phyloP scores from a whole-genome alignment of 2,797 vertebrate genomes.

The Falco concolor region DNA sequence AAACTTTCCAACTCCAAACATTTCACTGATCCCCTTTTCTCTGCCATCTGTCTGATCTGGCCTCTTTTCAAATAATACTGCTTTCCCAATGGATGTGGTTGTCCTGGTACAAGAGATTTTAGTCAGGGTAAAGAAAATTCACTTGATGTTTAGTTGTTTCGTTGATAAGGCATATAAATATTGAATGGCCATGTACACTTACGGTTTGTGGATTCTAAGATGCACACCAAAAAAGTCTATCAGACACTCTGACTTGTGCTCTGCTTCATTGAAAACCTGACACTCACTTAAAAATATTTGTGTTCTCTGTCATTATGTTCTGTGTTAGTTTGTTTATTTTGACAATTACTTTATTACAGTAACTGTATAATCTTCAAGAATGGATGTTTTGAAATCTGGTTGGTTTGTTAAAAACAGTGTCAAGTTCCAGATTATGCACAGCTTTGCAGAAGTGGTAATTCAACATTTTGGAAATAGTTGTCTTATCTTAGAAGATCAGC shows the following conservation, averaged over 20 bases:
- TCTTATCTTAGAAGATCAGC: not conserved
- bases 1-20: slow-evolving; percentile 75
- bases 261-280: slow-evolving; percentile 53
- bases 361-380: slow-evolving; percentile 33
- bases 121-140: slow-evolving; percentile 80
- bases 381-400: not conserved
- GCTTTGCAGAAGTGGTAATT: not conserved
- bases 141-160: slow-evolving; percentile 60
- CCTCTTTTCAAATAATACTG: slow-evolving; percentile 81
- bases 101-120: slow-evolving; percentile 85
- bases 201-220: slow-evolving; percentile 27
- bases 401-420: not conserved
- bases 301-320: slow-evolving; percentile 24
- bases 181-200: slow-evolving; percentile 1
- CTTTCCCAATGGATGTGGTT: slow-evolving; percentile 76
- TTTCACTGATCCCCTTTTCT: slow-evolving; percentile 82
- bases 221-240: not conserved
- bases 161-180: slow-evolving; percentile 59
- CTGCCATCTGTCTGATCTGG: slow-evolving; percentile 90
- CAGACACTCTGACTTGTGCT: not conserved
- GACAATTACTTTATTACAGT: slow-evolving; percentile 41
- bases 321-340: slow-evolving; percentile 54
- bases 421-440: not conserved
- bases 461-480: not conserved
- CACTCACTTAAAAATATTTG: slow-evolving; percentile 7